phyloP scores from a whole-genome alignment of 2,797 vertebrate genomes.

The Onychomys torridus region DNA sequence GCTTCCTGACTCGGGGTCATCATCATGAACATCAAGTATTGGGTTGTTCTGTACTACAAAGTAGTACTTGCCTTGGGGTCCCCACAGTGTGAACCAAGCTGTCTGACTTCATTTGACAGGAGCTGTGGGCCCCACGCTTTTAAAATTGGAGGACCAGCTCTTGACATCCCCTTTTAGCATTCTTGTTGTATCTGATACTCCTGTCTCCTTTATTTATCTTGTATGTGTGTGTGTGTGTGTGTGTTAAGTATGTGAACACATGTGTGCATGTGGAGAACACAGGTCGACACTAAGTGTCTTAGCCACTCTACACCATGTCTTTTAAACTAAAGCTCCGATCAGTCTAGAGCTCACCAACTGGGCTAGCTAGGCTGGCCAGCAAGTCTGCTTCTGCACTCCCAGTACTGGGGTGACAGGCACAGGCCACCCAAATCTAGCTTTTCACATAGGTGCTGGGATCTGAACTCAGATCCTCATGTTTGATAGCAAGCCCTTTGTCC shows the following conservation, averaged over 20 bases:
- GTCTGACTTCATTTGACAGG: neutral
- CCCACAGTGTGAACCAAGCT: neutral
- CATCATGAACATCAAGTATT: slow-evolving; percentile 19
- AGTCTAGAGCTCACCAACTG: neutral
- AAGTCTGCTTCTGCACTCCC: too few species aligned
- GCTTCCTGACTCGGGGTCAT: slow-evolving; percentile 53
- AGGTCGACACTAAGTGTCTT: too few species aligned
- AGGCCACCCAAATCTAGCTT: neutral
- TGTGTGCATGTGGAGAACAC: neutral
- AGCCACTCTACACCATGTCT: neutral
- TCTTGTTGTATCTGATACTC: neutral
- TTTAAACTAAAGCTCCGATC: neutral
- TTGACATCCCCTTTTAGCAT: neutral
- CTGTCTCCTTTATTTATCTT: neutral
- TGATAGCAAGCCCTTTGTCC: neutral
- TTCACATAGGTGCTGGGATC: neutral
- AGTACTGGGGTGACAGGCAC: too few species aligned
- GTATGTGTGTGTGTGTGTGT: too few species aligned
- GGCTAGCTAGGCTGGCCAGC: neutral
- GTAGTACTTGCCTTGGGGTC: neutral
- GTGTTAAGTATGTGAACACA: neutral
- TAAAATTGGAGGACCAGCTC: neutral
- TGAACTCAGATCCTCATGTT: neutral
- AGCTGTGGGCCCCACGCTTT: neutral
- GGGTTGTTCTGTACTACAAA: slow-evolving; percentile 12